Evolutionary conservation across 64 coral and sea anemone genomes (phyloP), one percentile per base, ranked within the genome.

Genomic region (Porites australiensis): DNA sequence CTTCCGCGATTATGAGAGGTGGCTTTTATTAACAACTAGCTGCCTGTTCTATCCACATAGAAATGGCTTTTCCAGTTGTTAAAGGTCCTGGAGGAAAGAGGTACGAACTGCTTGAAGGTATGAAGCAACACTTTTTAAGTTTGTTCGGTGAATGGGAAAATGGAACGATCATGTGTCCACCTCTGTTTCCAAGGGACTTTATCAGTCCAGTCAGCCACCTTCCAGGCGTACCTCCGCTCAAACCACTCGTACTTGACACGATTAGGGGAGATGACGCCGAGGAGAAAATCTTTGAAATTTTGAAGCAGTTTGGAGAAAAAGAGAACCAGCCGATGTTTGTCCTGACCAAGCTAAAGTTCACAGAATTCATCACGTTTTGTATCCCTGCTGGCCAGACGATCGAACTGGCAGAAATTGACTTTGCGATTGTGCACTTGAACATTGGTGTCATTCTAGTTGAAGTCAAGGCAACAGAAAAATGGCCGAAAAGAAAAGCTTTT

Each of bases 351-450:
- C 22, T 81, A 27, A 59, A 81, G 55, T 13, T 61, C 22, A 44
- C 54, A 3, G 53, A 80, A 45, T 81, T 81, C 77, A 81, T 81
- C 54, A 57, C 7, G 3, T 57, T 1, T n/a, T n/a, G n/a, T n/a
- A n/a, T n/a, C n/a, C n/a, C n/a, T n/a, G n/a, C 49, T 55, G 6
- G 49, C 19, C 8, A 50, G 20, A 23, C n/a, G n/a, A n/a, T n/a
- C n/a, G n/a, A n/a, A n/a, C n/a, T n/a, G n/a, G n/a, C n/a, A n/a
- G 77, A 81, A 60, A 45, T 61, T 51, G 77, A 81, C 55, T 81
- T 81, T 60, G n/a, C 44, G 54, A 59, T 81, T 20, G 20, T 81
- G 2, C 77, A 81, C 22, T 21, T 19, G 3, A 23, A 59, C 1
- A 44, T 59, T 81, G 77, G 77, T 60, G 57, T 81, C 11, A 59